Evolutionary conservation across 2,888 invertebrate species (phyloP).

Genomic region (Corythucha ciliata): DNA sequence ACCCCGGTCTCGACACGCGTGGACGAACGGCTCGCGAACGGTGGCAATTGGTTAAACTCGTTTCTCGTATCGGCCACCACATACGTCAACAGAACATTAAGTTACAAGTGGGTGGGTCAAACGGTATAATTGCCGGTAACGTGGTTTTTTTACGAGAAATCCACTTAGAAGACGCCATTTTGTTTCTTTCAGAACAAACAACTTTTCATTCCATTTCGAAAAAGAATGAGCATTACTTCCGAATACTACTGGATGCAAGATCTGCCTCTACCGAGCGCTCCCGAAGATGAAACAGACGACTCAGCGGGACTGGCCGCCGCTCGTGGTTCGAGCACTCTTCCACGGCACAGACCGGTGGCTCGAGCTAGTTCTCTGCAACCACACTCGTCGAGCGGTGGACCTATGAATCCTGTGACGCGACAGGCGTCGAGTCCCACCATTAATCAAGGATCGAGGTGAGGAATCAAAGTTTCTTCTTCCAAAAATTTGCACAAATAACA

Average conservation of each 20-base stretch:
- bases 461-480: no score
- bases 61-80: slow-evolving; percentile 38
- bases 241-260: slow-evolving; percentile 52
- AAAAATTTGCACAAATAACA: background rate
- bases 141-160: no score
- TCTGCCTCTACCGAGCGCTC: slow-evolving; percentile 47
- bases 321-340: slow-evolving; percentile 23
- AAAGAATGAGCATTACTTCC: slow-evolving; percentile 45
- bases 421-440: slow-evolving; percentile 47
- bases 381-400: slow-evolving; percentile 26
- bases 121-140: no score
- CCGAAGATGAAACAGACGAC: slow-evolving; percentile 17
- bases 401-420: slow-evolving; percentile 43
- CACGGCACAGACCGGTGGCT: slow-evolving; percentile 34
- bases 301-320: no score
- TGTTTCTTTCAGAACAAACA: slow-evolving; percentile 28
- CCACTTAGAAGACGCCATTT: no score
- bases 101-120: no score
- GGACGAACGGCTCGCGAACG: slow-evolving; percentile 43
- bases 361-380: slow-evolving; percentile 42
- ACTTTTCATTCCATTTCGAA: slow-evolving; percentile 43
- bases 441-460: slow-evolving; percentile 25
- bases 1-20: slow-evolving; percentile 25
- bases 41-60: slow-evolving; percentile 45
- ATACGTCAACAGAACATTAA: slow-evolving; percentile 27